Evolutionary conservation across 2,797 vertebrate genomes (phyloP).

Genomic region (Gymnoscopelus microlampas): DNA sequence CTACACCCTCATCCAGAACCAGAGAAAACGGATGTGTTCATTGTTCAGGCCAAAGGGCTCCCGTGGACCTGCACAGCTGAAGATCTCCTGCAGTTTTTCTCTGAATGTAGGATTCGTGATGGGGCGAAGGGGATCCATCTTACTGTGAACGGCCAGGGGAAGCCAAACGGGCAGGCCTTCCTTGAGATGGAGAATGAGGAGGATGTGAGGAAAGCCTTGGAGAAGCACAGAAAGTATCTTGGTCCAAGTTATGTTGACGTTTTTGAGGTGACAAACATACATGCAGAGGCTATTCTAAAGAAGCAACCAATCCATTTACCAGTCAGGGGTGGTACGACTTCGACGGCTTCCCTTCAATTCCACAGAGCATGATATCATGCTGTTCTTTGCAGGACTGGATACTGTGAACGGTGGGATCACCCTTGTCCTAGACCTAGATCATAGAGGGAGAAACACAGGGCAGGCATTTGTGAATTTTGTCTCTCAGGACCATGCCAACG

Average conservation of each 20-base stretch:
- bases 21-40: constrained; percentile 79
- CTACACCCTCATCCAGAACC: constrained; percentile 64
- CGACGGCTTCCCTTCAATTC: constrained; percentile 89
- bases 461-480: constrained; percentile 90
- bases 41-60: constrained; percentile 89
- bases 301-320: too few species aligned
- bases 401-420: constrained; percentile 82
- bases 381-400: constrained; percentile 91
- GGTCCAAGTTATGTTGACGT: constrained; percentile 94
- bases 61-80: constrained; percentile 88
- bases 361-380: constrained; percentile 82
- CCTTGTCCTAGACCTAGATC: constrained; percentile 81
- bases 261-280: constrained; percentile 87
- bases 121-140: constrained; percentile 90
- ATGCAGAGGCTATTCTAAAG: constrained; percentile 86
- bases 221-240: constrained; percentile 90
- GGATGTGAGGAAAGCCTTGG: constrained; percentile 90
- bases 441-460: constrained; percentile 82
- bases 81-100: constrained; percentile 90
- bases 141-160: constrained; percentile 83
- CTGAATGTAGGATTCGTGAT: constrained; percentile 88
- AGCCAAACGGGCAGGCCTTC: constrained; percentile 87
- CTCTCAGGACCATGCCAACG: constrained; percentile 82
- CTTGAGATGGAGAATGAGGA: constrained; percentile 90
- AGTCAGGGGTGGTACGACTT: constrained; percentile 82